Percentiles rank a stretch among this genome's conserved stretches.
Evolutionary conservation across 2,888 invertebrate genomes (phyloP).

Genomic region (Gastrophysa polygoni): DNA sequence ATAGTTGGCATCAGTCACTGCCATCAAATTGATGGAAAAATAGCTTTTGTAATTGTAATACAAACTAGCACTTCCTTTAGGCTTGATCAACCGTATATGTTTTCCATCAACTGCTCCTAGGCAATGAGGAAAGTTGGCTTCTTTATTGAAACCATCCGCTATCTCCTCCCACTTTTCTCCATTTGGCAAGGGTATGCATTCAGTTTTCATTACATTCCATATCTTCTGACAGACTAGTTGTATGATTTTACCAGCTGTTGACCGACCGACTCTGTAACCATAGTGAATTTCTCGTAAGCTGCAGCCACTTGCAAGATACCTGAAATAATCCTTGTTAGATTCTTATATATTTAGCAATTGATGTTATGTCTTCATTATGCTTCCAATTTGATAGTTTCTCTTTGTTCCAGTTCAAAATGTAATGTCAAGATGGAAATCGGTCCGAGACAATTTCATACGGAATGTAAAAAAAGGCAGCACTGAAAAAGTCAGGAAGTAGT

Average conservation of each 20-base stretch:
- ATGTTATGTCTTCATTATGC: no score
- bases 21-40: slow-evolving; percentile 35
- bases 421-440: slow-evolving; percentile 6
- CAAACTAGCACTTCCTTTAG: slow-evolving; percentile 16
- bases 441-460: slow-evolving; percentile 11
- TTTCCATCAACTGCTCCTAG: slow-evolving; percentile 14
- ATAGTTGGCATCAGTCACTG: no score
- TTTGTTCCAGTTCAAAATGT: slow-evolving; percentile 13
- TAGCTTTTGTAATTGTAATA: slow-evolving; percentile 19
- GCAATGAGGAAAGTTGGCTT: slow-evolving; percentile 13
- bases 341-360: background rate
- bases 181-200: slow-evolving; percentile 15
- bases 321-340: background rate
- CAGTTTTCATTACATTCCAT: slow-evolving; percentile 16
- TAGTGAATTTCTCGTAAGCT: background rate
- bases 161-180: slow-evolving; percentile 15
- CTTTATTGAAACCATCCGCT: slow-evolving; percentile 9
- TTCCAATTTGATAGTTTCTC: no score
- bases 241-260: slow-evolving; percentile 18
- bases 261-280: slow-evolving; percentile 17
- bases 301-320: background rate
- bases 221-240: slow-evolving; percentile 15
- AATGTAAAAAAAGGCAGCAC: slow-evolving; percentile 1
- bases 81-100: slow-evolving; percentile 15
- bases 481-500: slow-evolving; percentile 2